phyloP scores from a whole-genome alignment of 2,113 vertebrate genomes.

The Erythrocercus mccallii region DNA sequence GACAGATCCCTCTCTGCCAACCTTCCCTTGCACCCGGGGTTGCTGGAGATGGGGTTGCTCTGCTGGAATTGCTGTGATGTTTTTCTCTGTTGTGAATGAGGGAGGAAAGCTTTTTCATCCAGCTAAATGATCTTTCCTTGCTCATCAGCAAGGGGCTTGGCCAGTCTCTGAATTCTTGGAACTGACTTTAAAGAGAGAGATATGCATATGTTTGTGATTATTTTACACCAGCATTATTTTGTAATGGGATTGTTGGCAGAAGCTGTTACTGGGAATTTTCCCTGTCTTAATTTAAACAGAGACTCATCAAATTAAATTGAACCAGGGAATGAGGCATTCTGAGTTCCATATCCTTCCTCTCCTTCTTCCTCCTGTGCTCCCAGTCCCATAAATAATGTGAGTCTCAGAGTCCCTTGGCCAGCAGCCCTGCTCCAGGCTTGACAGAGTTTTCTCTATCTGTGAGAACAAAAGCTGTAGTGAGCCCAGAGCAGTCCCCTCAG shows the following conservation, averaged over 20 bases:
- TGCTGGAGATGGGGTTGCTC: neutral
- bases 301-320: neutral
- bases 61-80: neutral
- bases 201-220: neutral
- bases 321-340: neutral
- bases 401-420: neutral
- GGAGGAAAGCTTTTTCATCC: neutral
- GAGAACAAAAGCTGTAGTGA: slow-evolving; percentile 47
- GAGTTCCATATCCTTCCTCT: neutral
- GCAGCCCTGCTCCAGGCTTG: neutral
- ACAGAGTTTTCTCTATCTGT: slow-evolving; percentile 37
- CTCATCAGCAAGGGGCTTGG: neutral
- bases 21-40: fast-evolving
- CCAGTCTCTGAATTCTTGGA: neutral
- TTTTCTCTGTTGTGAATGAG: neutral
- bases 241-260: neutral
- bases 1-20: neutral
- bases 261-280: neutral
- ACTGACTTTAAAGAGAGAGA: neutral
- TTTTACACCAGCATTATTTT: neutral
- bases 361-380: neutral
- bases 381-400: neutral
- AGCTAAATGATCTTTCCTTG: neutral
- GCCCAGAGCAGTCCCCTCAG: slow-evolving; percentile 38
- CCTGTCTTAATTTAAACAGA: neutral